Evolutionary conservation across 2,888 invertebrate genomes (phyloP).

Genomic region (Drosophila picticornis): DNA sequence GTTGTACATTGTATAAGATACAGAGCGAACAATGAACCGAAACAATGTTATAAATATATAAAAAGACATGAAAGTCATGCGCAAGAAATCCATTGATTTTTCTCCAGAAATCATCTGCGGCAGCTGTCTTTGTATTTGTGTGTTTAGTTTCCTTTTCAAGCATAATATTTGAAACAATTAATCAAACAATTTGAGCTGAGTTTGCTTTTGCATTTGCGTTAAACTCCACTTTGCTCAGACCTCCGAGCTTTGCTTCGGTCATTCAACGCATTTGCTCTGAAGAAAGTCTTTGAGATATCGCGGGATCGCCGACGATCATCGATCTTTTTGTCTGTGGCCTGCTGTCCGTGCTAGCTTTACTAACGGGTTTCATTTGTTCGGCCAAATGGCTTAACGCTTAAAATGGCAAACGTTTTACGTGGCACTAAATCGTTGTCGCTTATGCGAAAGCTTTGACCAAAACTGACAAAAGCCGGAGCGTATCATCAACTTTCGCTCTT

Average conservation of each 20-base stretch:
- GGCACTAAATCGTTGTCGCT: constrained; percentile 40
- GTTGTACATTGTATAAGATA: constrained; percentile 28
- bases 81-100: constrained; percentile 31
- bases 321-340: constrained; percentile 47
- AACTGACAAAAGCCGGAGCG: constrained; percentile 41
- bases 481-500: constrained; percentile 60
- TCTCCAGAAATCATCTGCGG: constrained; percentile 23
- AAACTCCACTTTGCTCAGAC: neutral
- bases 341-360: constrained; percentile 9
- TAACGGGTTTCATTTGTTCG: constrained; percentile 39
- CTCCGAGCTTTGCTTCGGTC: constrained; percentile 22
- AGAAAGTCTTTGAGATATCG: constrained; percentile 51
- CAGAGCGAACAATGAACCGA: constrained; percentile 24
- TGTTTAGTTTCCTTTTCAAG: constrained; percentile 42
- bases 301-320: constrained; percentile 31
- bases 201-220: too few relatives aligned
- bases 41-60: constrained; percentile 18
- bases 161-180: constrained; percentile 48
- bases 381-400: constrained; percentile 43
- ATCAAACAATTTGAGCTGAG: constrained; percentile 34
- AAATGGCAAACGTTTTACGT: constrained; percentile 61
- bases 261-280: constrained; percentile 32
- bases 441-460: constrained; percentile 70
- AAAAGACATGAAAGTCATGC: constrained; percentile 33
- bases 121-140: constrained; percentile 7